Conservation (phyloP, 2,113 vertebrate species). For the Antigone vipio region DNA sequence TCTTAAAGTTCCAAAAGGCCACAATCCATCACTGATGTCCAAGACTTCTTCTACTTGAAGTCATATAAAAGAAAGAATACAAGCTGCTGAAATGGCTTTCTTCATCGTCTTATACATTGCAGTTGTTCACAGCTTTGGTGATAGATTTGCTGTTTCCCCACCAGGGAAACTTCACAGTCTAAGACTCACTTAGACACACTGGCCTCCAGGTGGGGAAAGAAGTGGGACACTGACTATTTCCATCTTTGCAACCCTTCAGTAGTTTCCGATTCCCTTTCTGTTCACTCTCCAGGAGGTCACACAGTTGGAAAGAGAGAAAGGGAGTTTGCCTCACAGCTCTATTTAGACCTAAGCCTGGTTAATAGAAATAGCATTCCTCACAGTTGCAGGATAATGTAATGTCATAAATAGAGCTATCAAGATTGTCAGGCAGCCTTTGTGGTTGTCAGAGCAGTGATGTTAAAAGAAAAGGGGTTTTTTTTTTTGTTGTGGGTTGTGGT, state of each 20-base stretch:
- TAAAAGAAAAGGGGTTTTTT: constrained; percentile 37
- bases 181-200: background rate
- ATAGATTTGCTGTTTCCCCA: background rate
- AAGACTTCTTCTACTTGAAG: background rate
- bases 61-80: background rate
- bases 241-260: background rate
- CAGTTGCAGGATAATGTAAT: constrained; percentile 61
- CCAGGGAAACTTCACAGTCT: background rate
- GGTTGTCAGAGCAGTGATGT: constrained; percentile 64
- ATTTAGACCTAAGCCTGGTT: constrained; percentile 47
- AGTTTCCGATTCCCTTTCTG: background rate
- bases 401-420: constrained; percentile 72
- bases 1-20: background rate
- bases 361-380: constrained; percentile 48
- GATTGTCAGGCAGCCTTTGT: constrained; percentile 67
- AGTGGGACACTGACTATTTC: background rate
- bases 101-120: background rate
- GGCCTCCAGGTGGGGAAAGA: background rate
- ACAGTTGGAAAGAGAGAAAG: background rate
- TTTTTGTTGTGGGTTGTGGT: background rate
- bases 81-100: background rate
- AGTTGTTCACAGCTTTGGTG: background rate
- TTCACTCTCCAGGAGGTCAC: background rate
- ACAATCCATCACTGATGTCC: background rate
- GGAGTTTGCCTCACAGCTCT: constrained; percentile 25